A percentile compares a stretch with the other conserved stretches of the same genome.
Evolutionary conservation across 2,113 vertebrate species (phyloP).

Genomic region (Tenrec ecaudatus): DNA sequence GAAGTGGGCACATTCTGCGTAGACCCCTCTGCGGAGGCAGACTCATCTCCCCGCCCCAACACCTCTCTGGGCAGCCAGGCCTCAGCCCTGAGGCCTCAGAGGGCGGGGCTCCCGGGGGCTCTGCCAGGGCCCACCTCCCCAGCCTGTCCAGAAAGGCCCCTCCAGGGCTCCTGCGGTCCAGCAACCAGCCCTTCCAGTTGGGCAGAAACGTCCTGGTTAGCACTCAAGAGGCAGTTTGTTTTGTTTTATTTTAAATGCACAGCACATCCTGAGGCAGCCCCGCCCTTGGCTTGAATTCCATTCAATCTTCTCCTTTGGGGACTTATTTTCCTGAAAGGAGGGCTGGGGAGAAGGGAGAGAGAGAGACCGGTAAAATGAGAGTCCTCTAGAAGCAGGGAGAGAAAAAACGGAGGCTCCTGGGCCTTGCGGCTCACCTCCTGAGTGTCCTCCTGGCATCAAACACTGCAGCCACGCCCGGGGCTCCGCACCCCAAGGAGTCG

Average conservation of each 20-base stretch:
- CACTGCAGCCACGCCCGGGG: neutral
- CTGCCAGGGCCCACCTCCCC: constrained; percentile 7
- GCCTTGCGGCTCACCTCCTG: neutral
- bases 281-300: constrained; percentile 60
- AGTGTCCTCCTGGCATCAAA: constrained; percentile 29
- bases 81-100: neutral
- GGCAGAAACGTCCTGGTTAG: constrained; percentile 74
- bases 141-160: constrained; percentile 42
- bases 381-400: neutral
- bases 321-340: neutral
- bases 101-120: neutral
- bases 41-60: neutral
- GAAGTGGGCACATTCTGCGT: neutral
- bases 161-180: constrained; percentile 54
- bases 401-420: neutral
- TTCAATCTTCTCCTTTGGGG: constrained; percentile 36
- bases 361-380: neutral
- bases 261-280: constrained; percentile 68
- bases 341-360: neutral
- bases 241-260: constrained; percentile 68
- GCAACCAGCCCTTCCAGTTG: constrained; percentile 77
- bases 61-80: neutral
- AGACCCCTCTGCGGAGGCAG: neutral
- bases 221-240: constrained; percentile 62
- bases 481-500: neutral